Percentiles rank a stretch among this genome's conserved stretches.
phyloP scores from a whole-genome alignment of 2,888 invertebrate genomes.

The Drosophila mimetica region DNA sequence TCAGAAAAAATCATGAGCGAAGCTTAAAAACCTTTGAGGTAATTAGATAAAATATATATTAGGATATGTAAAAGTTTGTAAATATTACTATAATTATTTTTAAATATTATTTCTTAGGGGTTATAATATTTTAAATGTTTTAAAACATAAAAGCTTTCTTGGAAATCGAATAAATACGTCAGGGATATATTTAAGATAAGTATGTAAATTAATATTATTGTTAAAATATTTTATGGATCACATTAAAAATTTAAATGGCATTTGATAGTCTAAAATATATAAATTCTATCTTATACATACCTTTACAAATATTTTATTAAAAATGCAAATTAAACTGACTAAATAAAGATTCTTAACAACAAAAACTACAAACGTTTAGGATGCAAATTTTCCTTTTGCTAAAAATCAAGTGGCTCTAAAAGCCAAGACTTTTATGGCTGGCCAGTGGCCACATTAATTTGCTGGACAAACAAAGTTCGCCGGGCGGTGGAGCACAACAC shows the following conservation, averaged over 20 bases:
- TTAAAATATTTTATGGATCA: too few species aligned
- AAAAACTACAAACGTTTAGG: neutral
- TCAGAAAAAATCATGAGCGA: neutral
- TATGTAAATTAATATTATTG: too few species aligned
- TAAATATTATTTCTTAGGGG: too few species aligned
- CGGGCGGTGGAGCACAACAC: slow-evolving; percentile 36
- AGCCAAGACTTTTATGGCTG: slow-evolving; percentile 46
- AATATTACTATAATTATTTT: too few species aligned
- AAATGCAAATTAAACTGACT: too few species aligned
- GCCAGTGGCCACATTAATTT: slow-evolving; percentile 62
- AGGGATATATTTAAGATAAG: too few species aligned
- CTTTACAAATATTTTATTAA: neutral
- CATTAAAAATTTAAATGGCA: too few species aligned
- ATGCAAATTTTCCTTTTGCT: slow-evolving; percentile 1
- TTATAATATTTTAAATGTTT: too few species aligned
- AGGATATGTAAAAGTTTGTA: neutral
- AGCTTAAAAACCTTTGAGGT: neutral
- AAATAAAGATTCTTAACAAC: neutral
- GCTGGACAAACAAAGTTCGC: slow-evolving; percentile 63
- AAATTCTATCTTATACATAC: too few species aligned
- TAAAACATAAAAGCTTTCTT: too few species aligned
- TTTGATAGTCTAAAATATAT: too few species aligned
- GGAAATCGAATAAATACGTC: too few species aligned
- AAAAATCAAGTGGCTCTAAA: slow-evolving; percentile 17
- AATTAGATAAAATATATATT: neutral